Evolutionary conservation across 2,888 invertebrate species (phyloP).

Genomic region (Branchipolynoe longqiensis): DNA sequence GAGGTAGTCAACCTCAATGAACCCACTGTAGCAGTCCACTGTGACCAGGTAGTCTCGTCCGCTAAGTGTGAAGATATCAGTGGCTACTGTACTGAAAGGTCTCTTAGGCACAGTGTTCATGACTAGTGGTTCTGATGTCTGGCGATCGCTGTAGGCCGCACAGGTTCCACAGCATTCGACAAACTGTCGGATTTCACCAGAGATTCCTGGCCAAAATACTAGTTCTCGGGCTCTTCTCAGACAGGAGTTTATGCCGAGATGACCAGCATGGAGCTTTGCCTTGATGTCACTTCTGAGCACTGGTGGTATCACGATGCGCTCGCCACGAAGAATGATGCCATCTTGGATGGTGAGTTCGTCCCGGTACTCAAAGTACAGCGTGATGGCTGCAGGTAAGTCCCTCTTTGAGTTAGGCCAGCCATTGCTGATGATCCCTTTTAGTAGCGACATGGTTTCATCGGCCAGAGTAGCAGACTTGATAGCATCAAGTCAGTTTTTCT

Average conservation of each 20-base stretch:
- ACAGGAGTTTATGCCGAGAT: constrained; percentile 46
- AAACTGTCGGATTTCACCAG: not conserved
- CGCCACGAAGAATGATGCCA: too few relatives aligned
- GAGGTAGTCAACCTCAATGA: constrained; percentile 66
- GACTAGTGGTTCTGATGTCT: constrained; percentile 60
- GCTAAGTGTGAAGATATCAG: constrained; percentile 67
- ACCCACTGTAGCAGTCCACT: constrained; percentile 67
- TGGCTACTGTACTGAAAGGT: constrained; percentile 68
- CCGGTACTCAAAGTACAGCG: too few relatives aligned
- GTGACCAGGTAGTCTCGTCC: constrained; percentile 66
- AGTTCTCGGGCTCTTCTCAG: constrained; percentile 29
- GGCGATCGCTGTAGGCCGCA: not conserved
- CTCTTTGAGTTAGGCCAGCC: too few relatives aligned
- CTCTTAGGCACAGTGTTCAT: constrained; percentile 63
- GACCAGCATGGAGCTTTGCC: not conserved
- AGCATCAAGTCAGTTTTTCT: too few relatives aligned
- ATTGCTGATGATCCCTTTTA: too few relatives aligned
- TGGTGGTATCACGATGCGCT: too few relatives aligned
- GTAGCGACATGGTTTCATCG: too few relatives aligned
- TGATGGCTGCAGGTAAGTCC: too few relatives aligned
- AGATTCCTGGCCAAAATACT: constrained; percentile 32
- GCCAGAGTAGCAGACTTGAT: too few relatives aligned
- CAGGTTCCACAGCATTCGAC: constrained; percentile 13
- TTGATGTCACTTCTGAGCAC: too few relatives aligned
- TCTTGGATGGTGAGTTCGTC: too few relatives aligned